Evolutionary conservation across 1,140 invertebrate species (phyloP), one percentile per base, ranked within the genome.

Genomic region (Teleopsis dalmanni): DNA sequence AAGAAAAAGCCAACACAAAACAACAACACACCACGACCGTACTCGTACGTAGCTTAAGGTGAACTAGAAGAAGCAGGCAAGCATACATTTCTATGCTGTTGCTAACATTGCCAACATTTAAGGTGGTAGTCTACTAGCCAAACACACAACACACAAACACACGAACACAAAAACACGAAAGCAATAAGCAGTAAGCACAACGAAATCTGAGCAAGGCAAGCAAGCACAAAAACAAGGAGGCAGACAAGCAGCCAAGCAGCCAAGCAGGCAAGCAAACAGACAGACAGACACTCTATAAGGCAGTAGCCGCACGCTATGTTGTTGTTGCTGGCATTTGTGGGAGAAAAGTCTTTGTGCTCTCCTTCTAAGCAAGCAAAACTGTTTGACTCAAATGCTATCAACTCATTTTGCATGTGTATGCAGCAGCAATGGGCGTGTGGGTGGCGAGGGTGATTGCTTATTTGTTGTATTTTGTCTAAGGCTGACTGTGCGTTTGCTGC

Each of bases 31-130:
- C 43, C 31, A 47, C 53, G 52, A 60, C 62, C 58, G 62, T 63
- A 58, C 62, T 58, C 57, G 55, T 57, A 61, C 53, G 60, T 61
- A 60, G 62, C 63, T 63, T 65, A 65, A 65, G 62, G 66, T 60
- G 57, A 57, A 65, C 62, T 65, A 65, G 62, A 65, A 65, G 62
- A 62, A 64, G 59, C 61, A 63, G 58, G 61, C 59, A 58, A 55
- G 49, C 54, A 54, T 35, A 10, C 44, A 46, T 22, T 6, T 10
- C 6, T 11, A 33, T 31, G 31, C 22, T 29, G 10, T 46, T 16
- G 16, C 44, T 26, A 34, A 46, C 33, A 46, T 31, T 29, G 29
- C 8, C 19, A 14, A 9, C 8, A n/a, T 34, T n/a, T 13, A 48
- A 55, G 47, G 57, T 47, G 46, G 52, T 55, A 58, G 53, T 58